Percentiles rank a stretch among this genome's conserved stretches.
Evolutionary conservation across 2,888 invertebrate genomes (phyloP).

Genomic region (Strigamia maritima): DNA sequence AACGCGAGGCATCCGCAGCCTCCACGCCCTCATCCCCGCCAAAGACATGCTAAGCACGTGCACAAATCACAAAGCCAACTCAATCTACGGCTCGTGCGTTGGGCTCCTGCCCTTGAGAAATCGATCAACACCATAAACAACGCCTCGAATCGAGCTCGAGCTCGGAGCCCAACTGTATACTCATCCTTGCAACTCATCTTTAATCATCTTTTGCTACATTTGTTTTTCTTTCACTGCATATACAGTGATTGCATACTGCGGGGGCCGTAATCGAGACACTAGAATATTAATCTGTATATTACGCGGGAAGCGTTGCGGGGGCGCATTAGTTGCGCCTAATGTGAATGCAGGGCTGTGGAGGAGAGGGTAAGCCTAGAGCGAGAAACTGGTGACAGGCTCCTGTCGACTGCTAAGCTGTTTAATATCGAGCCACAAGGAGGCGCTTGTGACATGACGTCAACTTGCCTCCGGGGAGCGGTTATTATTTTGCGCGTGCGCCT

Average conservation of each 20-base stretch:
- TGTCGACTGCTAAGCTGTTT: constrained; percentile 27
- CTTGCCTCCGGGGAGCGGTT: constrained; percentile 17
- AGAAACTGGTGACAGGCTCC: constrained; percentile 20
- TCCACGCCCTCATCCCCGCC: constrained; percentile 21
- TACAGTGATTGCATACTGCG: not conserved
- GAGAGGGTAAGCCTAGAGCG: not conserved
- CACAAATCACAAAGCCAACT: constrained; percentile 27
- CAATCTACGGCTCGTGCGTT: constrained; percentile 16
- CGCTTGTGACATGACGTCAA: constrained; percentile 14
- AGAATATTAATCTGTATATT: constrained; percentile 25
- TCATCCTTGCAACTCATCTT: not conserved
- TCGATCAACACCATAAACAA: constrained; percentile 27
- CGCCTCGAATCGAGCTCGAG: not conserved
- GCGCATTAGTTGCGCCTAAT: constrained; percentile 19
- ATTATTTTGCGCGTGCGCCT: constrained; percentile 7
- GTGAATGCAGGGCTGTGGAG: not conserved
- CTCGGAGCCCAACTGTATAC: not conserved
- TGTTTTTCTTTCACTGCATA: not conserved
- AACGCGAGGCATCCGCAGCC: constrained; percentile 13
- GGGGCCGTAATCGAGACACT: constrained; percentile 4
- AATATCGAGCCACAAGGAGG: constrained; percentile 17
- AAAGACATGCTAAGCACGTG: constrained; percentile 27
- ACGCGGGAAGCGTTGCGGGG: constrained; percentile 6
- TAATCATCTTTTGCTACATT: constrained; percentile 10
- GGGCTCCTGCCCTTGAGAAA: constrained; percentile 26